phyloP scores from a whole-genome alignment of 2,797 vertebrate species.

The Potorous gilbertii region DNA sequence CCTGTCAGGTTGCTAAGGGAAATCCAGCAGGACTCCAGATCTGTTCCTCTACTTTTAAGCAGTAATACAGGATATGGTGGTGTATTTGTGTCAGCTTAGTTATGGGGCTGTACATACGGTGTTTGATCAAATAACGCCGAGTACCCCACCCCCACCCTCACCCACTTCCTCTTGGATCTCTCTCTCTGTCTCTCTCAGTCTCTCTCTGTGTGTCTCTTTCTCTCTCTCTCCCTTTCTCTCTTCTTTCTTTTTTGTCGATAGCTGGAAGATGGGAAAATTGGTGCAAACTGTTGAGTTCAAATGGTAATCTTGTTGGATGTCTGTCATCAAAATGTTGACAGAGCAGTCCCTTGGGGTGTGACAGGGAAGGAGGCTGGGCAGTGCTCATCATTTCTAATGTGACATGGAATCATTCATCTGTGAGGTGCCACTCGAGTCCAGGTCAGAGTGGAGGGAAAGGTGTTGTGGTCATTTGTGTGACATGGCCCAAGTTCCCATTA shows the following conservation, averaged over 20 bases:
- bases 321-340: conserved; percentile 66
- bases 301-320: conserved; percentile 72
- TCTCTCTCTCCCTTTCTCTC: too few species aligned
- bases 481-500: neutral
- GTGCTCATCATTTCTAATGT: conserved; percentile 70
- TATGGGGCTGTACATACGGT: conserved; percentile 47
- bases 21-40: conserved; percentile 86
- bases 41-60: conserved; percentile 85
- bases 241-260: neutral
- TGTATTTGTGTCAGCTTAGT: conserved; percentile 83
- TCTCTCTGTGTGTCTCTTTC: neutral
- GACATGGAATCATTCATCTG: conserved; percentile 70
- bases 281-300: conserved; percentile 71
- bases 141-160: conserved; percentile 47
- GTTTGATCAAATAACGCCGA: conserved; percentile 79
- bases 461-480: neutral
- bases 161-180: neutral
- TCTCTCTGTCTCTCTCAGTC: neutral
- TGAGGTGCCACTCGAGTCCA: conserved; percentile 59
- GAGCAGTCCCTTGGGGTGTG: conserved; percentile 62
- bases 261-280: conserved; percentile 65
- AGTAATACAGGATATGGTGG: conserved; percentile 81
- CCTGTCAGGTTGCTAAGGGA: conserved; percentile 89
- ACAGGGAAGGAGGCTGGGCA: conserved; percentile 66
- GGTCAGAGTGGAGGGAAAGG: conserved; percentile 61